These are phyloP conservation scores for Cinclus mexicanus DNA, from an alignment of 2,113 vertebrate genomes.

Conservation along the genomic window DNA sequence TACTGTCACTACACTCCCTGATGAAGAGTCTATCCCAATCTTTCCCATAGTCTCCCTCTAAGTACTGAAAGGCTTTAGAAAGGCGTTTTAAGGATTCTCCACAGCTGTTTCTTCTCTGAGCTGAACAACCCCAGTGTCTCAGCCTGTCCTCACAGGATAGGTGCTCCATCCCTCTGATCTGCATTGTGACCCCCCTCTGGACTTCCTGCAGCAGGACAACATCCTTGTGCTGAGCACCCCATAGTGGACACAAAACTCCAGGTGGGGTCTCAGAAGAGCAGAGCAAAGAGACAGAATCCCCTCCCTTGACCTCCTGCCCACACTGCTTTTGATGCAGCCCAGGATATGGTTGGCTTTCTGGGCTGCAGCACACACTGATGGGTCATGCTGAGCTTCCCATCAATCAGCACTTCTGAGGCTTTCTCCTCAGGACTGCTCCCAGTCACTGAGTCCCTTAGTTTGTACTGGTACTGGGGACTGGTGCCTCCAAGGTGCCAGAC, in stretches of 20 bases:
- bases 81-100: fast-evolving
- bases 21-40: background rate
- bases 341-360: background rate
- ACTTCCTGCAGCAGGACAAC: background rate
- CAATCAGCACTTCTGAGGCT: background rate
- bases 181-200: background rate
- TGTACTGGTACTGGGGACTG: background rate
- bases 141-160: background rate
- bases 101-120: background rate
- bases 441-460: background rate
- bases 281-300: background rate
- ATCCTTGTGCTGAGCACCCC: background rate
- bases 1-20: background rate
- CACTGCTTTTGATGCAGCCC: background rate
- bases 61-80: background rate
- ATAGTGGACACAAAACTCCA: background rate
- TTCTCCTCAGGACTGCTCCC: background rate
- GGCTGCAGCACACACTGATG: background rate
- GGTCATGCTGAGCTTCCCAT: background rate
- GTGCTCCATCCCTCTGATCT: background rate
- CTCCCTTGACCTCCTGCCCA: background rate
- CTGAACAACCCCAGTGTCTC: background rate
- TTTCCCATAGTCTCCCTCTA: background rate
- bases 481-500: background rate
- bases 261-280: background rate